Evolutionary conservation across 2,113 vertebrate genomes (phyloP).

Genomic region (Echinops telfairi): DNA sequence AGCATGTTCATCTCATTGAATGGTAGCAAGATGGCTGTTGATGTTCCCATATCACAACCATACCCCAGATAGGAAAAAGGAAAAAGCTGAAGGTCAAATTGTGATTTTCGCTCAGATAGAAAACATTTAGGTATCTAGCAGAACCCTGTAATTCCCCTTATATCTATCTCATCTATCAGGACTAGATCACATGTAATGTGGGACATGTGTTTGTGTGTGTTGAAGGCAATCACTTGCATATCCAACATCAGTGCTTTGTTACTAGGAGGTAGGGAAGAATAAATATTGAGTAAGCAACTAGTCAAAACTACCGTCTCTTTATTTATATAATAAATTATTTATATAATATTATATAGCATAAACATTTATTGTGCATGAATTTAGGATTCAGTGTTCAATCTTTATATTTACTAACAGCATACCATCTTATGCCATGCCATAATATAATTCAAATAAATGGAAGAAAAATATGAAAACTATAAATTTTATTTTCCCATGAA

Average conservation of each 20-base stretch:
- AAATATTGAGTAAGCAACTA: background rate
- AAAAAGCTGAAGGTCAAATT: background rate
- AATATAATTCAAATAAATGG: slow-evolving; percentile 1
- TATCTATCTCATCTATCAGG: background rate
- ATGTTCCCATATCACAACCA: background rate
- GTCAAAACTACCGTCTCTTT: background rate
- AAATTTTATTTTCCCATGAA: slow-evolving; percentile 25
- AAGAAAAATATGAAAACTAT: background rate
- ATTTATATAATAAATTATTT: background rate
- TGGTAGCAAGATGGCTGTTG: background rate
- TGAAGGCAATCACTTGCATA: background rate
- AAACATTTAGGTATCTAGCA: background rate
- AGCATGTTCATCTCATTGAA: background rate
- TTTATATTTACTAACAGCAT: background rate
- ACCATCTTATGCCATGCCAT: background rate
- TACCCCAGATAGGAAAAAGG: background rate
- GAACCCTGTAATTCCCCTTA: background rate
- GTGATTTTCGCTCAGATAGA: background rate
- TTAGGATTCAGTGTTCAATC: background rate
- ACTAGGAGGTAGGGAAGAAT: background rate
- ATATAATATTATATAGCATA: background rate
- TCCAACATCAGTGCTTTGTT: background rate
- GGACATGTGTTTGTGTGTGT: background rate
- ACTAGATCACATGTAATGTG: too few species aligned
- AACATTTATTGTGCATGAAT: background rate